Base-by-base conservation (phyloP, 1,140 invertebrate species). In the Dreissena rostriformis region DNA sequence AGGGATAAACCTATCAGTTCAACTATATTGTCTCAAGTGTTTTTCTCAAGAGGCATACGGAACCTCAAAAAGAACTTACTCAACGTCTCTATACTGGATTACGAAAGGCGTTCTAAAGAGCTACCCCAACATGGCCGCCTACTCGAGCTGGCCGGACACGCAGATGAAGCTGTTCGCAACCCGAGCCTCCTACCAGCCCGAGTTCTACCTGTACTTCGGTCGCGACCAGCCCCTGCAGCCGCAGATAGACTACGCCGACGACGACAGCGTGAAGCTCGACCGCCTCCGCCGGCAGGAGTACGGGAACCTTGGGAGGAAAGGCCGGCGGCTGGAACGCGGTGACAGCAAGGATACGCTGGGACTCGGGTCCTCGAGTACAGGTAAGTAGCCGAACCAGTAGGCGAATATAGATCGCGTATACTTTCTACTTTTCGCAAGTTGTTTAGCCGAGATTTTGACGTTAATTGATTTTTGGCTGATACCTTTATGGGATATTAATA, bases 191-290 rank as follows among this genome's bases (percentile, higher is more conserved):
- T 11, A 39, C 39, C 22, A 71, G 26, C 19, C 19, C 67, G 61
- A 66, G 55, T 71, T 53, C 52, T 24, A 28, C 24, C 55, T 70
- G 19, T 80, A 80, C 24, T 71, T n/a, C 39, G 77, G 77, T 12
- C 51, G 15, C 22, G 15, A 52, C 39, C 2, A 10, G 19, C 67
- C 67, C 22, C 19, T 80, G 66, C 51, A 61, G n/a, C 77, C 77
- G 0, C 17, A 22, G 7, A n/a, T 24, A 26, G 76, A 79, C 39
- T 76, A 74, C 22, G 52, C 72, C 17, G 61, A 19, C 61, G 19
- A 24, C 19, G 24, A 24, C 24, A n/a, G 24, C 61, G 24, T n/a
- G 19, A 24, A 63, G 19, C 61, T 19, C 4, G 61, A 63, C 39
- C 39, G 22, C 17, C 22, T 24, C 72, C 8, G 19, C 22, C 5